These are phyloP conservation scores for Cenopis cana DNA, from an alignment of 2,888 invertebrate genomes.

Conservation along the genomic window DNA sequence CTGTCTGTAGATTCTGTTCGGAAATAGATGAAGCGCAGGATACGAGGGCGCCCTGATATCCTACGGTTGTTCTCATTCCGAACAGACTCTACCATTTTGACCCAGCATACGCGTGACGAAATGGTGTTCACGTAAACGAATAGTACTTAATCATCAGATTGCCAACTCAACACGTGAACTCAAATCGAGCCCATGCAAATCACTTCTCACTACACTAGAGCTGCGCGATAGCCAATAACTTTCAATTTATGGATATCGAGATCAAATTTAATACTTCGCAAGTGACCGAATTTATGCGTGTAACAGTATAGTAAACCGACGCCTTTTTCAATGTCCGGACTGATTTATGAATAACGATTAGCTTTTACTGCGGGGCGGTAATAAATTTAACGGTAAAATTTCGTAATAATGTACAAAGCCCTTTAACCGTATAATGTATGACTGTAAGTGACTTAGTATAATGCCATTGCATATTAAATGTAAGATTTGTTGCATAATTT, in stretches of 20 bases:
- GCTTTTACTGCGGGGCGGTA: slow-evolving; percentile 3
- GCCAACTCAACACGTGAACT: not conserved
- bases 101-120: not conserved
- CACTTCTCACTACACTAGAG: slow-evolving; percentile 27
- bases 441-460: not conserved
- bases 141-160: too few species aligned
- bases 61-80: too few species aligned
- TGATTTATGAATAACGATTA: slow-evolving; percentile 30
- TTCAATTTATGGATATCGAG: slow-evolving; percentile 39
- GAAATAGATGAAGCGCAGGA: too few species aligned
- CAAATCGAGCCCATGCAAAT: slow-evolving; percentile 19
- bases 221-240: slow-evolving; percentile 22
- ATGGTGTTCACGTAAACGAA: not conserved
- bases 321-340: slow-evolving; percentile 19
- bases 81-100: not conserved
- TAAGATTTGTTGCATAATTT: slow-evolving; percentile 7
- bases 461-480: not conserved
- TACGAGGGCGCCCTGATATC: too few species aligned
- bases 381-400: slow-evolving; percentile 29
- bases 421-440: not conserved
- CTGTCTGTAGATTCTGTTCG: too few species aligned
- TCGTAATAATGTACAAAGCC: slow-evolving; percentile 17
- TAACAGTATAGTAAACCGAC: slow-evolving; percentile 24
- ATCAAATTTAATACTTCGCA: slow-evolving; percentile 35
- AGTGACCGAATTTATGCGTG: slow-evolving; percentile 22